phyloP scores from a whole-genome alignment of 2,113 vertebrate genomes.

The Pavo muticus region DNA sequence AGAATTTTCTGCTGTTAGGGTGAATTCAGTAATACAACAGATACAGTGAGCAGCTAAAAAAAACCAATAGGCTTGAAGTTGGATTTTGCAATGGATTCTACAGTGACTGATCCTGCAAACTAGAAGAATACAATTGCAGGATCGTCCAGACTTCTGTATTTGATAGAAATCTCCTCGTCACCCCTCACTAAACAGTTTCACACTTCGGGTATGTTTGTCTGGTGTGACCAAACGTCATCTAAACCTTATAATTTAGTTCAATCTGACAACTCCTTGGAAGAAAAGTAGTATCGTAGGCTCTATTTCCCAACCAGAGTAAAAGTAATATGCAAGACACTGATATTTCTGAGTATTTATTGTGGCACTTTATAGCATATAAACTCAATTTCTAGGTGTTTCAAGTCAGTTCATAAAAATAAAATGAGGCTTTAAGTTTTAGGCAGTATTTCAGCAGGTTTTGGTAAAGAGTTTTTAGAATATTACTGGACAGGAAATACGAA shows the following conservation, averaged over 20 bases:
- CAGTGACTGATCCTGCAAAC: accelerated
- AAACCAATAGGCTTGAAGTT: not conserved
- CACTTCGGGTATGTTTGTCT: not conserved
- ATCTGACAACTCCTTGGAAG: not conserved
- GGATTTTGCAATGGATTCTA: not conserved
- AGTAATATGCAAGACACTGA: conserved; percentile 18
- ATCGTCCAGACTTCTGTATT: not conserved
- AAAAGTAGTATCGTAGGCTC: not conserved
- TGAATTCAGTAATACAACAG: not conserved
- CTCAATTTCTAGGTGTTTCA: conserved; percentile 1
- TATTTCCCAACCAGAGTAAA: not conserved
- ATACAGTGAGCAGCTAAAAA: not conserved
- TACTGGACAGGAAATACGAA: not conserved
- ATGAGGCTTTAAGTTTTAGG: not conserved
- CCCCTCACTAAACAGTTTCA: not conserved
- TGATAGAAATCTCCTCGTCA: not conserved
- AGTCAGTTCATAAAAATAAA: conserved; percentile 5
- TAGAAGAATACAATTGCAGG: accelerated
- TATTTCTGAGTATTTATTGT: conserved; percentile 57
- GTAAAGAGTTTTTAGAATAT: not conserved
- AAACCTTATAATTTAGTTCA: not conserved
- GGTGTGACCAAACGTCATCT: not conserved
- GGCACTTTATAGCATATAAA: conserved; percentile 51
- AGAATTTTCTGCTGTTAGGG: not conserved
- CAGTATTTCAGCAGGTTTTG: not conserved